Evolutionary conservation across 2,797 vertebrate genomes (phyloP), one percentile per base, ranked within the genome.

Genomic region (Neosilurus hyrtlii): DNA sequence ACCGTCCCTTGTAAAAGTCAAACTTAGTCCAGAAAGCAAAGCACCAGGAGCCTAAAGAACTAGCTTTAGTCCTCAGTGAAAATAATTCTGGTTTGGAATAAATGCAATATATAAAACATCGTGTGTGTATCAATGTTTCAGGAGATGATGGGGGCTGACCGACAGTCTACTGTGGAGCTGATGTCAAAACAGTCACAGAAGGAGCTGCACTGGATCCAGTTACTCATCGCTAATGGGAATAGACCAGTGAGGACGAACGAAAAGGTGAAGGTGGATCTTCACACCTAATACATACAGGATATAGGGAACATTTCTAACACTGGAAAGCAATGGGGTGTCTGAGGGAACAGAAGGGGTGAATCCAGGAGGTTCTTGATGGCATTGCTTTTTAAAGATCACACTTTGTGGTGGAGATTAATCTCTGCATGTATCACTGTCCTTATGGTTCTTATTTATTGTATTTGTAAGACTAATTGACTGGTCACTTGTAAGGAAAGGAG

Each of bases 61-160:
- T 67, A 20, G 35, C 16, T 37, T 49, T 70, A 49, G 37, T 15
- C 37, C 20, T 5, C 35, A n/a, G 67, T 70, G 9, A 37, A 70
- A 70, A 70, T 70, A 12, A 70, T 20, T 9, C 18, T 70, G n/a
- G 65, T 30, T 66, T 7, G 30, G 26, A 35, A 66, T 35, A 18
- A 66, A 43, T 43, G 30, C 30, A 30, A 30, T 30, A 15, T 26
- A 43, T 68, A 9, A 11, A 18, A 70, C 1, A 2, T 51, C 67
- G 51, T 1, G 37, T 86, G 49, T 70, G 74, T 77, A 49, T 86
- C 52, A 86, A 72, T 83, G 83, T 18, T 83, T 2, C 85, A 95
- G 94, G 93, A 93, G 88, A 93, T 91, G 78, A 93, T 95, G 92
- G 89, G 92, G 80, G 92, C 93, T 89, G 92, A 92, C 88, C 92